Evolutionary conservation across 1,140 invertebrate species (phyloP), one percentile per base, ranked within the genome.

Genomic region (Cardiocondyla obscurior): DNA sequence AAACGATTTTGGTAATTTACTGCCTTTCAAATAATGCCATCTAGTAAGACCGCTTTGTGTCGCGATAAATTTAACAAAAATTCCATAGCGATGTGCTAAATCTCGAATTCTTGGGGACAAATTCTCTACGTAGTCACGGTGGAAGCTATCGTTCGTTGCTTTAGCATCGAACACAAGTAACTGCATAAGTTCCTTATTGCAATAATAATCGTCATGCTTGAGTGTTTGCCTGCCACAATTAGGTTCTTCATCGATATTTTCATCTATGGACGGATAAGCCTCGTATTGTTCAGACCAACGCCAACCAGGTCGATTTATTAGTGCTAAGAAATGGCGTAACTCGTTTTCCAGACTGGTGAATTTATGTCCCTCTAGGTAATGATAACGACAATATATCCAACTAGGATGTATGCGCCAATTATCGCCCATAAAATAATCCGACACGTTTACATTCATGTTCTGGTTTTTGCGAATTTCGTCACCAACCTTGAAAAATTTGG

Each of bases 361-460:
- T 81, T 96, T 95, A 83, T 97, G 96, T 0, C 95, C 96, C 91
- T 97, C 96, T 60, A 96, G 93, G 90, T 97, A 97, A 90, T 98
- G 97, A 92, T 97, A 98, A 86, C 97, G 97, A 92, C 98, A 98
- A 90, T 98, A 98, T 0, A 97, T 96, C 97, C 98, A 99, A 87
- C 97, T 96, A 0, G 97, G 97, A 94, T 99, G 97, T 19, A 99
- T 95, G 90, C 96, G 96, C 96, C 97, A 99, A 90, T 97, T 96
- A 30, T 95, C 94, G 3, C 96, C 96, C 60, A 94, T 92, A 77
- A 96, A 96, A 85, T 96, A 97, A 19, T 96, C 95, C 1, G 95
- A 95, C 46, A 97, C 95, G 87, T 96, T 96, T n/a, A 96, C 94
- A 12, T 96, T 95, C 72, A 95, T 95, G 74, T 96, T 95, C 51